Percentiles rank a stretch among this genome's conserved stretches.
Evolutionary conservation across 1,140 invertebrate genomes (phyloP).

Genomic region (Drosophila miranda): DNA sequence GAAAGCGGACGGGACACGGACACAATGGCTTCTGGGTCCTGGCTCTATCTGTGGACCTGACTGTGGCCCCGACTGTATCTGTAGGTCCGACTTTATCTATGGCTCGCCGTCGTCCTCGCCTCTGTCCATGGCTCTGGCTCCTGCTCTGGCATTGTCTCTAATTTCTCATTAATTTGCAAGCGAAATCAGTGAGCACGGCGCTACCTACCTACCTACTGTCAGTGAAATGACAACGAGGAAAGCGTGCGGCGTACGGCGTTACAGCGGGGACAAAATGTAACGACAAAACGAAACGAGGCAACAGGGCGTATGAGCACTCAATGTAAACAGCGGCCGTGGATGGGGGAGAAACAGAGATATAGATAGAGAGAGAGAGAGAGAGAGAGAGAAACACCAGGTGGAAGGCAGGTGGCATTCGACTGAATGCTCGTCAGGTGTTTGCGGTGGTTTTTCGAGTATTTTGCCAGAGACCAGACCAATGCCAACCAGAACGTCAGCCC

Average conservation of each 20-base stretch:
- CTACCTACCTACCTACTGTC: conserved; percentile 1
- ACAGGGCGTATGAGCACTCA: conserved; percentile 75
- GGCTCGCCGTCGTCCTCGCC: background rate
- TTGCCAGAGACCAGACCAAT: conserved; percentile 60
- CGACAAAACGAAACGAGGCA: conserved; percentile 69
- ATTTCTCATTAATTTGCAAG: conserved; percentile 82
- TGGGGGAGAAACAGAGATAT: background rate
- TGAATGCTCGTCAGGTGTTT: conserved; percentile 79
- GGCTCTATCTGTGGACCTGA: conserved; percentile 8
- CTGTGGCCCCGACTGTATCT: conserved; percentile 24
- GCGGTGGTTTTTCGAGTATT: conserved; percentile 75
- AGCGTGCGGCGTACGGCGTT: conserved; percentile 8
- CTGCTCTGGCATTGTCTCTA: conserved; percentile 69
- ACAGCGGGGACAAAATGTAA: conserved; percentile 45
- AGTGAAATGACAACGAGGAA: conserved; percentile 59
- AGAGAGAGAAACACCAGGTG: background rate
- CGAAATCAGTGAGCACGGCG: conserved; percentile 77
- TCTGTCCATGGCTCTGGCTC: conserved; percentile 5
- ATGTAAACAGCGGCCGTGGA: conserved; percentile 43
- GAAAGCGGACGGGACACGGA: conserved; percentile 36
- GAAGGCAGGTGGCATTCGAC: conserved; percentile 35
- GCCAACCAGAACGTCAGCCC: conserved; percentile 47
- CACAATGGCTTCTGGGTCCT: conserved; percentile 15
- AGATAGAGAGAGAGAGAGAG: background rate
- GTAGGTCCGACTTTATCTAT: conserved; percentile 60